These are phyloP conservation scores for Linnaemya tessellans DNA, from an alignment of 2,888 invertebrate species.

Conservation along the genomic window DNA sequence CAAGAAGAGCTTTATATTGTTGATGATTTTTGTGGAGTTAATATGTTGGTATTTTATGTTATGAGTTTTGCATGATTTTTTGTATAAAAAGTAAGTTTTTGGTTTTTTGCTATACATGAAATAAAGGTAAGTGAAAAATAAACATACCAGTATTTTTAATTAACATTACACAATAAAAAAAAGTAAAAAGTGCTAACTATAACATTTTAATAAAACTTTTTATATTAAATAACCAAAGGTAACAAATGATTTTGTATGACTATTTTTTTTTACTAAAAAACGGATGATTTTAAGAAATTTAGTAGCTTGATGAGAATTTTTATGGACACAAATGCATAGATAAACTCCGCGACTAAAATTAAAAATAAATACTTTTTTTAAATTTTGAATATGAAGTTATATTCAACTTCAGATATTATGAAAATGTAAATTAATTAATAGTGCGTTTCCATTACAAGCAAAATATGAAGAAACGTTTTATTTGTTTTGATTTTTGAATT, in stretches of 20 bases:
- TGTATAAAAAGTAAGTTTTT: slow-evolving; percentile 36
- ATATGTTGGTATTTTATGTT: slow-evolving; percentile 59
- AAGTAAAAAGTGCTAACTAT: slow-evolving; percentile 3
- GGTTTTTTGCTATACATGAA: slow-evolving; percentile 19
- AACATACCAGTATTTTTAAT: slow-evolving; percentile 2
- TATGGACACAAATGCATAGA: too few species aligned
- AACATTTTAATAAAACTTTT: slow-evolving; percentile 1
- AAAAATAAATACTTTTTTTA: too few species aligned
- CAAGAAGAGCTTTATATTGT: slow-evolving; percentile 72
- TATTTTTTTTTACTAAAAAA: slow-evolving; percentile 9
- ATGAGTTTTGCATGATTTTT: slow-evolving; percentile 56
- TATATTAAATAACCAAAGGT: slow-evolving; percentile 42
- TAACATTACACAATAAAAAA: slow-evolving; percentile 1
- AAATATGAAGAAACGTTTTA: too few species aligned
- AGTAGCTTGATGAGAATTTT: neutral
- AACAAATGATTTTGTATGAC: slow-evolving; percentile 21
- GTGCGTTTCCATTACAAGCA: too few species aligned
- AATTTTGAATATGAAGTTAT: too few species aligned
- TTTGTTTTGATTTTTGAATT: too few species aligned
- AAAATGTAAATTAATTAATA: too few species aligned
- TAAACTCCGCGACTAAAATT: too few species aligned
- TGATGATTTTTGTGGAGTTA: slow-evolving; percentile 83
- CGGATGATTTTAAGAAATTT: slow-evolving; percentile 30
- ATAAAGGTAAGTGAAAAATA: slow-evolving; percentile 56
- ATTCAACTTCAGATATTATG: too few species aligned